Evolutionary conservation across 2,888 invertebrate species (phyloP), one percentile per base, ranked within the genome.

Genomic region (Apotomis capreana): DNA sequence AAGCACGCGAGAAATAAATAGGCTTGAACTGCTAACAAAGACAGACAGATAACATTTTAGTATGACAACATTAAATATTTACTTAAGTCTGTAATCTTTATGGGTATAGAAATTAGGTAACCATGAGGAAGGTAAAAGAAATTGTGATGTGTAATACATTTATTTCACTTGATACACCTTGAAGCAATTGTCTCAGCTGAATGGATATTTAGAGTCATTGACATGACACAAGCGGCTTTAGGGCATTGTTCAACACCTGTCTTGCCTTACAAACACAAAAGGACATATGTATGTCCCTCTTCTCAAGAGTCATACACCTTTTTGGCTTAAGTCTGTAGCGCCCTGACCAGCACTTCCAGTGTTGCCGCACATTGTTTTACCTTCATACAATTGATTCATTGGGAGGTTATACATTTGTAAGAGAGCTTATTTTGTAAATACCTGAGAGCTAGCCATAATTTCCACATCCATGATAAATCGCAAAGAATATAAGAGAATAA

Each of bases 401-500:
- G 57, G 44, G 61, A 68, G 61, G 54, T 57, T 68, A 60, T 69
- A 64, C 63, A 63, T 59, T 54, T 12, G 40, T 62, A 71, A 71
- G 71, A 71, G 71, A 71, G 71, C 71, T 68, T 71, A 60, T 71
- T 68, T 72, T 63, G 58, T 40, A 72, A 73, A 70, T 68, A 73
- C 61, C 59, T 65, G 74, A 69, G 64, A 70, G 58, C 61, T 71
- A 69, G 60, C 65, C 52, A 74, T 61, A 74, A 74, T 72, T 71
- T 57, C 70, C 69, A 74, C 70, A 70, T 70, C 37, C 62, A 73
- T 65, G 58, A 55, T 55, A 61, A 73, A 61, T 49, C 65, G 49
- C 69, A 55, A 73, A 74, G 73, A 74, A 76, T 77, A 76, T 75
- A 76, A 75, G 44, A 52, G 13, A 67, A 70, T 62, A 58, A 26